Percentiles rank a stretch among this genome's conserved stretches.
Evolutionary conservation across 2,888 invertebrate species (phyloP).

Genomic region (Temnothorax unifasciatus): DNA sequence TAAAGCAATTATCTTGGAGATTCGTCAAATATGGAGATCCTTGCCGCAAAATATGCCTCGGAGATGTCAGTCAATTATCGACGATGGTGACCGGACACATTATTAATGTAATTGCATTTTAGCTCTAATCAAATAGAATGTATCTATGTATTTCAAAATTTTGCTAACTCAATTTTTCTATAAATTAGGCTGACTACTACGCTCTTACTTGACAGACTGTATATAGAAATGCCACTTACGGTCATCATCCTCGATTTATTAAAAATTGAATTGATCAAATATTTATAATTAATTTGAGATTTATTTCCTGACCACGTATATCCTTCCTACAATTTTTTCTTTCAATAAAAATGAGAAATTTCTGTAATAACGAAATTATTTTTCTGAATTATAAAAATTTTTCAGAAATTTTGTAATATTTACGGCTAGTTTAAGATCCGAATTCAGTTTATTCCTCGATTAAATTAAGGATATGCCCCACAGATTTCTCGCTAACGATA

Average conservation of each 20-base stretch:
- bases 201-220: too few species aligned
- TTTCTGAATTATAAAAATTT: neutral
- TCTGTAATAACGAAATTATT: neutral
- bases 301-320: neutral
- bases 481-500: neutral
- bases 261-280: neutral
- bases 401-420: neutral
- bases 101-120: too few species aligned
- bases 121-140: too few species aligned
- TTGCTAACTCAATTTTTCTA: too few species aligned
- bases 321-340: neutral
- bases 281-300: slow-evolving; percentile 35
- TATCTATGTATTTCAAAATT: too few species aligned
- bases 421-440: neutral
- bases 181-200: too few species aligned
- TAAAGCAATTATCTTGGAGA: too few species aligned
- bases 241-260: neutral
- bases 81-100: too few species aligned
- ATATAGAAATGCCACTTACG: neutral
- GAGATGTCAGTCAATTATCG: too few species aligned
- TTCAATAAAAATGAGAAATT: neutral
- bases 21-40: too few species aligned
- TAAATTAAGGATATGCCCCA: neutral
- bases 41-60: too few species aligned
- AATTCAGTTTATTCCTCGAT: neutral